Evolutionary conservation across 2,797 vertebrate species (phyloP).

Genomic region (Petrocephalus sullivani): DNA sequence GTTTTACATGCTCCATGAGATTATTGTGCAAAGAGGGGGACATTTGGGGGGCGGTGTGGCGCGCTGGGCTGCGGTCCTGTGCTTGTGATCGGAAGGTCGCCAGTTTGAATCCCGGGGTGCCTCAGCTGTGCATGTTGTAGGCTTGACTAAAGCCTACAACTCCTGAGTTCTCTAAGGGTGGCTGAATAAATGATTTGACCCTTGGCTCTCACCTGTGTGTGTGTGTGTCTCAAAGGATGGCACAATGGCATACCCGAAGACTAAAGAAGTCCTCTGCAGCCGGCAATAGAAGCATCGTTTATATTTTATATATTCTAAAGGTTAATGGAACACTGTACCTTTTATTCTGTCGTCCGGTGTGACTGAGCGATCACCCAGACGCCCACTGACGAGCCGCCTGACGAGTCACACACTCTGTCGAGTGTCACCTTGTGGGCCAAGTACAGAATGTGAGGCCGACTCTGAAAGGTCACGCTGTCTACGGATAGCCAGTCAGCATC

Average conservation of each 20-base stretch:
- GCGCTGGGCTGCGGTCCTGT: not conserved
- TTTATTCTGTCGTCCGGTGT: not conserved
- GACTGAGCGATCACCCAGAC: not conserved
- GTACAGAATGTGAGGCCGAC: slow-evolving; percentile 27
- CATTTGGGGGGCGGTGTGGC: not conserved
- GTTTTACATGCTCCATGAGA: not conserved
- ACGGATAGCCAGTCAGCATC: slow-evolving; percentile 26
- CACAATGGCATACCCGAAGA: not conserved
- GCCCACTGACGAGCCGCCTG: not conserved
- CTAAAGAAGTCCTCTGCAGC: not conserved
- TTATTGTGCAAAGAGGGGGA: not conserved
- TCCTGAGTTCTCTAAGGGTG: not conserved
- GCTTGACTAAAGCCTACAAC: not conserved
- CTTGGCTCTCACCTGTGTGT: not conserved
- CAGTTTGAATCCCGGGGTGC: not conserved
- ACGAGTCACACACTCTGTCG: not conserved
- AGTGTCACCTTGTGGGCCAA: not conserved
- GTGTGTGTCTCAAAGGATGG: not conserved
- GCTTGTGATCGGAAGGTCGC: not conserved
- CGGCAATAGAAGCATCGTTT: not conserved
- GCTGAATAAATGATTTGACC: not conserved
- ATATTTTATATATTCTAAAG: not conserved
- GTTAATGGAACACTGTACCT: not conserved
- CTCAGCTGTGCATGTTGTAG: not conserved
- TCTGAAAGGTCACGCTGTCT: slow-evolving; percentile 43